A percentile compares a stretch with the other conserved stretches of the same genome.
phyloP scores from a whole-genome alignment of 2,888 invertebrate species.

The Acrobasis repandana region DNA sequence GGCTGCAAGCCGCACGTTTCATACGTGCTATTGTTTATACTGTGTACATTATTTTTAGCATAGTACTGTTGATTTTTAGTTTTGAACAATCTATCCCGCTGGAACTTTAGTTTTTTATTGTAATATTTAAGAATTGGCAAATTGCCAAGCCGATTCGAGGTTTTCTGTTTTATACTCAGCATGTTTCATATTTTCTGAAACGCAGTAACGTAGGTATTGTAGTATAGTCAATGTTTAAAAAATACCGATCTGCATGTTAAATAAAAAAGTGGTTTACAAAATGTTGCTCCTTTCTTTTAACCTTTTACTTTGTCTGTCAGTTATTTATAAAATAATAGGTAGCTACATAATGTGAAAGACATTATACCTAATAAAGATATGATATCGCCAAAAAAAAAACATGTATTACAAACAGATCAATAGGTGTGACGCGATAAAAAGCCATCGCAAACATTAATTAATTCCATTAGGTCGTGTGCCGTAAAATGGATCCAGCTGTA shows the following conservation, averaged over 20 bases:
- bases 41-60: slow-evolving; percentile 62
- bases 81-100: slow-evolving; percentile 59
- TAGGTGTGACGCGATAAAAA: slow-evolving; percentile 21
- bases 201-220: no score
- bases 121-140: slow-evolving; percentile 68
- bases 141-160: slow-evolving; percentile 60
- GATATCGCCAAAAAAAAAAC: background rate
- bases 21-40: slow-evolving; percentile 55
- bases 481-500: slow-evolving; percentile 62
- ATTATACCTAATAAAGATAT: background rate
- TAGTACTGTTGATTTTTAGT: slow-evolving; percentile 49
- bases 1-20: slow-evolving; percentile 34
- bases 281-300: no score
- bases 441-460: slow-evolving; percentile 16
- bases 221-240: no score
- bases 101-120: slow-evolving; percentile 73
- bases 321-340: no score
- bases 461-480: slow-evolving; percentile 32
- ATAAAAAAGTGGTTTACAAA: no score
- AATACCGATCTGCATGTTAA: no score
- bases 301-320: no score
- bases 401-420: background rate
- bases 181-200: slow-evolving; percentile 46
- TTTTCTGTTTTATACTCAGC: slow-evolving; percentile 60
- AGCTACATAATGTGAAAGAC: no score